Evolutionary conservation across 2,888 invertebrate species (phyloP).

Genomic region (Amiota communis): DNA sequence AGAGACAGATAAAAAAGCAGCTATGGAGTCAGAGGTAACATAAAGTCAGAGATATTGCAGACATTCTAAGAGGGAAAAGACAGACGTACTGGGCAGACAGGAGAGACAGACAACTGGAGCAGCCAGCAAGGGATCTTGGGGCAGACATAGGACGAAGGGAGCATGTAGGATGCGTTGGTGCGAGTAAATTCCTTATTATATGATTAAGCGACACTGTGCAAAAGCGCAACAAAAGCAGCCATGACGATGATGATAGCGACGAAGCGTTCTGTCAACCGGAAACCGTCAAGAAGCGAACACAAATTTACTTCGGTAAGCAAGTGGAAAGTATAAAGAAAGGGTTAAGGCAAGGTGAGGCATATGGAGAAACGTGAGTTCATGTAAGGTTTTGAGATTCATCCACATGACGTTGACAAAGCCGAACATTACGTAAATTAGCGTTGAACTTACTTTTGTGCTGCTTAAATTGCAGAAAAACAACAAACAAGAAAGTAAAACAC

Average conservation of each 20-base stretch:
- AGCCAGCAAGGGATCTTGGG: too few relatives aligned
- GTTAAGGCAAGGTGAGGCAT: too few relatives aligned
- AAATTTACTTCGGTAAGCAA: not conserved
- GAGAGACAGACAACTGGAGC: too few relatives aligned
- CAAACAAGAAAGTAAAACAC: not conserved
- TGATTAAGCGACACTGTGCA: conserved; percentile 53
- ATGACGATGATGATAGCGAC: not conserved
- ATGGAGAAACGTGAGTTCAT: conserved; percentile 18
- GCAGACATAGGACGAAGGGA: not conserved
- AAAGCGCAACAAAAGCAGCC: conserved; percentile 40
- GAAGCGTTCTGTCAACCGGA: conserved; percentile 17
- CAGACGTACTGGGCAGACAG: not conserved
- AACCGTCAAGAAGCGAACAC: too few relatives aligned
- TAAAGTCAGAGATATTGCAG: not conserved
- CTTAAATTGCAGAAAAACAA: conserved; percentile 6
- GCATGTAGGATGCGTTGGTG: conserved; percentile 31
- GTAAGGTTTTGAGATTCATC: not conserved
- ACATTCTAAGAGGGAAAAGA: not conserved
- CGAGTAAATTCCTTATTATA: conserved; percentile 61
- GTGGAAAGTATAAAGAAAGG: too few relatives aligned
- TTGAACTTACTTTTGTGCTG: conserved; percentile 58
- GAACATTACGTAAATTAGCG: conserved; percentile 67
- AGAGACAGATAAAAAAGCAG: conserved; percentile 4
- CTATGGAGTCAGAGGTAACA: not conserved
- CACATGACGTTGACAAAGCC: conserved; percentile 44